Evolutionary conservation across 1,140 invertebrate genomes (phyloP), one percentile per base, ranked within the genome.

Genomic region (Nasonia giraulti): DNA sequence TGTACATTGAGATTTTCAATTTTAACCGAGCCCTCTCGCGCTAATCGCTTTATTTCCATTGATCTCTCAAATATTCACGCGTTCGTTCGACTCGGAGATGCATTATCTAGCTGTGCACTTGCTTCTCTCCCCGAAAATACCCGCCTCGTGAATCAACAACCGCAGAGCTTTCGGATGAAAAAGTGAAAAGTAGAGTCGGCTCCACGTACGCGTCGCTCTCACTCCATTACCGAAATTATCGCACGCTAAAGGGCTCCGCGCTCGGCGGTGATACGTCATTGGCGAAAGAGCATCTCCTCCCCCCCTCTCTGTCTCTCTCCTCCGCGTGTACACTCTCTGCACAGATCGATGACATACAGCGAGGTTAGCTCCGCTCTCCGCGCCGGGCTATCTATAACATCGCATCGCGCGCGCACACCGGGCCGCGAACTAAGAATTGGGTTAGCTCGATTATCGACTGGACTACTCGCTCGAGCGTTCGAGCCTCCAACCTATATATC

Each of bases 391-490:
- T 69, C 82, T 79, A 77, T 77, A 77, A 75, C 71, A 75, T 83
- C 40, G 33, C 80, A 31, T 81, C 68, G 68, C 17, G 17, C 40
- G 23, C 33, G 31, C 11, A n/a, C 55, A 62, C 55, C 55, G 20
- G 55, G 37, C 80, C 20, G 79, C 20, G 66, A 17, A 79, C 12
- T 83, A 78, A 83, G 82, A 83, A 83, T 83, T 83, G 82, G 76
- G 82, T 83, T 83, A 79, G 75, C 37, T 78, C 62, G 44, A 83
- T 83, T 71, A 83, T 73, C 73, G 62, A 77, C 73, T 83, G 37
- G 33, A 66, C 47, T 68, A 44, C 8, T 7, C 10, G 10, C 0
- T 44, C 40, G 37, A 33, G 2, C 37, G 50, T 17, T 69, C 5
- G 17, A 47, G 37, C 40, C 23, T 55, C 17, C 20, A 27, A 27